Evolutionary conservation across 2,888 invertebrate genomes (phyloP).

Genomic region (Emmelina monodactyla): DNA sequence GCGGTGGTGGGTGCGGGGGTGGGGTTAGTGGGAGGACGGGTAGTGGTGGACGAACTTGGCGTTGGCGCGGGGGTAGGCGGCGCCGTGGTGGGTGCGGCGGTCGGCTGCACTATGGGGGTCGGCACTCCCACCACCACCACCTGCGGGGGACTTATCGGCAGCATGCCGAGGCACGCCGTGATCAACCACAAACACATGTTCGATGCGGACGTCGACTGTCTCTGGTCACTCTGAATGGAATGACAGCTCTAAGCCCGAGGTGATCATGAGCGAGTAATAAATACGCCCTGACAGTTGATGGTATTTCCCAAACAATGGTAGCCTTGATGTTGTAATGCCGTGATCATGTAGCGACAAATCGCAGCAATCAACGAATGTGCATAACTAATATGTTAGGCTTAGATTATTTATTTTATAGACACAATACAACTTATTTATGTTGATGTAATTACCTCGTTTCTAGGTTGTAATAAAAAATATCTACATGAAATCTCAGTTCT

Average conservation of each 20-base stretch:
- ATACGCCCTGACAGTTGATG: slow-evolving; percentile 48
- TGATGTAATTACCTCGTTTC: background rate
- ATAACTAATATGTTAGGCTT: slow-evolving; percentile 30
- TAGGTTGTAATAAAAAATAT: background rate
- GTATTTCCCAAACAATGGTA: slow-evolving; percentile 57
- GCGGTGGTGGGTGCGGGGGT: slow-evolving; percentile 10
- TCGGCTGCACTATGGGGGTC: slow-evolving; percentile 44
- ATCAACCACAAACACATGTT: slow-evolving; percentile 58
- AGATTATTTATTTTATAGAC: background rate
- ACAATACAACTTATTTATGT: background rate
- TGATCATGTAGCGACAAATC: slow-evolving; percentile 51
- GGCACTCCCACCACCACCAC: slow-evolving; percentile 39
- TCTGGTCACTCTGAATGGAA: slow-evolving; percentile 2
- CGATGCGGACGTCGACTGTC: slow-evolving; percentile 5
- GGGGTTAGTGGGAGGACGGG: slow-evolving; percentile 7
- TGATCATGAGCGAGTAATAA: slow-evolving; percentile 41
- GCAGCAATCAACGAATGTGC: slow-evolving; percentile 53
- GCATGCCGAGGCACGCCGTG: slow-evolving; percentile 52
- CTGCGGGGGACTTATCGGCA: slow-evolving; percentile 37
- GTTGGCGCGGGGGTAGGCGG: slow-evolving; percentile 13
- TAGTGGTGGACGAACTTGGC: slow-evolving; percentile 15
- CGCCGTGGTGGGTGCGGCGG: slow-evolving; percentile 31
- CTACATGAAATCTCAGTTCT: background rate
- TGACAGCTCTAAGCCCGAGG: slow-evolving; percentile 15
- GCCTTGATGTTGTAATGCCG: slow-evolving; percentile 59